Conservation (phyloP, 2,888 invertebrate genomes). For the Drosophila kanekoi region DNA sequence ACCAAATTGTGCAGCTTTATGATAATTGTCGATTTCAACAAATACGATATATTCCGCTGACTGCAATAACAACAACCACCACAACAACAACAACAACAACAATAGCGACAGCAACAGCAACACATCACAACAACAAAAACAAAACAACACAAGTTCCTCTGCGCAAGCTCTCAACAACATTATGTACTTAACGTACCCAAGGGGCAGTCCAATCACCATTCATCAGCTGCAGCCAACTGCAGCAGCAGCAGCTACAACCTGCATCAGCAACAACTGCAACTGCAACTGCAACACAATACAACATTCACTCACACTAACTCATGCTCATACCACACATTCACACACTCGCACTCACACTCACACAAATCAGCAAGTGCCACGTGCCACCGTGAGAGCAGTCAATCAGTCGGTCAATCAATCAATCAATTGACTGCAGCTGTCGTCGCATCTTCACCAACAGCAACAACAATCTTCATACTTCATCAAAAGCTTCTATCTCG, state of each 20-base stretch:
- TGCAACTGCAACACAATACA: slow-evolving; percentile 17
- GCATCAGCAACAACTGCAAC: slow-evolving; percentile 33
- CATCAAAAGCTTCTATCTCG: slow-evolving; percentile 48
- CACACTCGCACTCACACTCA: slow-evolving; percentile 3
- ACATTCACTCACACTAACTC: slow-evolving; percentile 17
- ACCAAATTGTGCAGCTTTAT: slow-evolving; percentile 55
- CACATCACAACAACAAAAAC: slow-evolving; percentile 26
- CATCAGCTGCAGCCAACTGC: slow-evolving; percentile 18
- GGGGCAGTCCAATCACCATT: slow-evolving; percentile 20
- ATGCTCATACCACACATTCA: slow-evolving; percentile 21
- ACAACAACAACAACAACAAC: slow-evolving; percentile 37
- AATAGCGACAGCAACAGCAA: slow-evolving; percentile 37
- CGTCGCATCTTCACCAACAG: slow-evolving; percentile 46
- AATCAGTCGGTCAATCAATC: slow-evolving; percentile 28
- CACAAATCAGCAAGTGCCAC: slow-evolving; percentile 30
- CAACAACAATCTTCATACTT: slow-evolving; percentile 47
- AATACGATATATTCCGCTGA: slow-evolving; percentile 75
- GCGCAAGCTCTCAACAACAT: slow-evolving; percentile 23
- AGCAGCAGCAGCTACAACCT: slow-evolving; percentile 21
- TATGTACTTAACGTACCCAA: slow-evolving; percentile 25
- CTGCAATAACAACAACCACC: slow-evolving; percentile 38
- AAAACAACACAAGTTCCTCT: slow-evolving; percentile 31
- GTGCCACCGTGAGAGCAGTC: slow-evolving; percentile 16
- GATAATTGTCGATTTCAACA: slow-evolving; percentile 64
- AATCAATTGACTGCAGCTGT: slow-evolving; percentile 34